Conservation (phyloP, 2,113 vertebrate species). For the Diphyllodes magnificus region DNA sequence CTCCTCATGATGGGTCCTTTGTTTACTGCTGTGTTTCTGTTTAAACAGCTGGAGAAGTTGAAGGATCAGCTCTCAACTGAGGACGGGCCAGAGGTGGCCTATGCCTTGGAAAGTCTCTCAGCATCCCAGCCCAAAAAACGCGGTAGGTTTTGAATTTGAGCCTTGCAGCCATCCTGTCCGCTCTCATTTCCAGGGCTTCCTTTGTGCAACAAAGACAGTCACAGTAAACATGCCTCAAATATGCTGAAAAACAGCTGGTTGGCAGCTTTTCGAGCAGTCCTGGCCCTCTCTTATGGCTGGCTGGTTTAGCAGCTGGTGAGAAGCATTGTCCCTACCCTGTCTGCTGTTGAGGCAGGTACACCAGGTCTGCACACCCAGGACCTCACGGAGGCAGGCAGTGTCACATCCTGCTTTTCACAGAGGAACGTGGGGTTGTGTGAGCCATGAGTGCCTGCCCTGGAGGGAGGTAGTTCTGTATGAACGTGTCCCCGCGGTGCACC, state of each 20-base stretch:
- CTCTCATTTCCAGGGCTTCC: neutral
- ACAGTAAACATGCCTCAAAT: neutral
- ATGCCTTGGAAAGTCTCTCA: conserved; percentile 15
- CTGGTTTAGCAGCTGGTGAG: neutral
- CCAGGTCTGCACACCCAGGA: neutral
- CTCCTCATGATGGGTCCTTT: neutral
- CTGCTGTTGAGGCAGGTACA: neutral
- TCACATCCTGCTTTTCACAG: neutral
- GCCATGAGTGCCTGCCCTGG: neutral
- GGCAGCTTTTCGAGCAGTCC: neutral
- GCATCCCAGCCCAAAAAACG: conserved; percentile 54
- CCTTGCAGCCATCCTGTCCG: neutral
- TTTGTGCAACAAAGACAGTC: neutral
- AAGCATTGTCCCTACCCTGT: neutral
- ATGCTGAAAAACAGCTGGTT: neutral
- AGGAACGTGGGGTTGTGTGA: neutral
- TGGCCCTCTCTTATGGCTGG: neutral
- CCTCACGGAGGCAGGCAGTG: neutral
- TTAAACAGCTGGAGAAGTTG: conserved; percentile 60
- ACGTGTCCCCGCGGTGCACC: rapidly evolving
- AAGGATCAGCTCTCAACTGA: conserved; percentile 43
- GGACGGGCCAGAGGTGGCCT: conserved; percentile 38
- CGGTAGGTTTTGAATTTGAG: conserved; percentile 40
- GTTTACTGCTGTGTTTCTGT: conserved; percentile 17
- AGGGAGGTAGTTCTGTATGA: neutral